phyloP scores from a whole-genome alignment of 2,113 vertebrate species.

The Oreamnos americanus region DNA sequence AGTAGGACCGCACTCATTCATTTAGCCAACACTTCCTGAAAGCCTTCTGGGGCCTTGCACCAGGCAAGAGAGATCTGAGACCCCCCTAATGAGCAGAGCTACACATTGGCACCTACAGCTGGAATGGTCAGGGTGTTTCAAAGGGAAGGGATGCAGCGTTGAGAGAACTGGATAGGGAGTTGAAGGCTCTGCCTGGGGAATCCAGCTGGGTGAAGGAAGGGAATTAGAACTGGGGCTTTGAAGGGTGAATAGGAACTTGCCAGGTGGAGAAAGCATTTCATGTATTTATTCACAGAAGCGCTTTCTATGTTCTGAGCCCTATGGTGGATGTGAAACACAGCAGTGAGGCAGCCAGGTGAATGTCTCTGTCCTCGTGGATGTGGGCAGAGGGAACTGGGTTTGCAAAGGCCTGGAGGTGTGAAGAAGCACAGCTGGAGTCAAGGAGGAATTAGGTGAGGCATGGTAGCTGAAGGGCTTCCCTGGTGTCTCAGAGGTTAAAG shows the following conservation, averaged over 20 bases:
- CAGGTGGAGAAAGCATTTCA: not conserved
- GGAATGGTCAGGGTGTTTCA: not conserved
- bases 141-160: not conserved
- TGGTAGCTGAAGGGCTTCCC: not conserved
- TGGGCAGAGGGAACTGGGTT: not conserved
- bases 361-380: not conserved
- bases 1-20: not conserved
- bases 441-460: not conserved
- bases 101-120: too few species aligned
- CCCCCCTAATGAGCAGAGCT: not conserved
- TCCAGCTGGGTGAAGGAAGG: not conserved
- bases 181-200: not conserved
- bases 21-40: not conserved
- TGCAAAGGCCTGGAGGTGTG: not conserved
- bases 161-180: not conserved
- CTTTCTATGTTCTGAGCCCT: not conserved
- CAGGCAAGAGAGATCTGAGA: not conserved
- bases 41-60: not conserved
- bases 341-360: too few species aligned
- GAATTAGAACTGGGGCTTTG: not conserved
- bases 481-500: too few species aligned
- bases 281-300: not conserved
- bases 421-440: too few species aligned
- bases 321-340: not conserved
- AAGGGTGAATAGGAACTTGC: not conserved